Evolutionary conservation across 2,113 vertebrate species (phyloP), one percentile per base, ranked within the genome.

Genomic region (Gymnobelideus leadbeateri): DNA sequence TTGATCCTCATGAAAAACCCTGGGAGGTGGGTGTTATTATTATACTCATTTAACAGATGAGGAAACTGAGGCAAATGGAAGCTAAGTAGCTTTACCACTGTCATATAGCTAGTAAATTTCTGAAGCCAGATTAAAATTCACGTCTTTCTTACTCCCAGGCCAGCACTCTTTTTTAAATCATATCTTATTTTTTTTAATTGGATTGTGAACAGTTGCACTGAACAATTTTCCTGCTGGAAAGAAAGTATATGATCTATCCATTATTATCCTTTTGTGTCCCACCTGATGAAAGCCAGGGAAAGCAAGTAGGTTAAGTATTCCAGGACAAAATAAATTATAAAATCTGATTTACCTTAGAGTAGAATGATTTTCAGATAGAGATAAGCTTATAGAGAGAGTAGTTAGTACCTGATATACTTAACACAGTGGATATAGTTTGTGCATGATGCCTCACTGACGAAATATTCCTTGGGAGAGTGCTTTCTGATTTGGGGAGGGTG

Each of bases 161-260:
- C 61, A 77, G 31, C 12, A n/a, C 31, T 77, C 37, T 77, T 61
- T 61, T 61, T 28, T 12, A 12, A 61, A 61, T 61, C 10, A 8
- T 61, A 61, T 61, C 28, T 61, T 11, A 14, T 28, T 57, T 11
- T 31, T 98, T 98, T 52, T 52, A 97, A 98, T 98, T 98, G 97
- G 98, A 98, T 96, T 98, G 93, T 94, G 95, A 96, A 97, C 51
- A 91, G 94, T 97, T 97, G 95, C 97, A 96, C 52, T 96, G 96
- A 98, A 98, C 97, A 97, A 8, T 98, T 98, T 98, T 97, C 97
- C 94, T 95, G 57, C 98, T 98, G 93, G 95, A 98, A 98, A 97
- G 97, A 96, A 98, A 98, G 97, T 95, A 93, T 97, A 95, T 96
- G 96, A 94, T 97, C 98, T 98, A 98, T 98, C 96, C 95, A 92